Base-by-base conservation (phyloP, 2,113 vertebrate species). In the Esox niger region DNA sequence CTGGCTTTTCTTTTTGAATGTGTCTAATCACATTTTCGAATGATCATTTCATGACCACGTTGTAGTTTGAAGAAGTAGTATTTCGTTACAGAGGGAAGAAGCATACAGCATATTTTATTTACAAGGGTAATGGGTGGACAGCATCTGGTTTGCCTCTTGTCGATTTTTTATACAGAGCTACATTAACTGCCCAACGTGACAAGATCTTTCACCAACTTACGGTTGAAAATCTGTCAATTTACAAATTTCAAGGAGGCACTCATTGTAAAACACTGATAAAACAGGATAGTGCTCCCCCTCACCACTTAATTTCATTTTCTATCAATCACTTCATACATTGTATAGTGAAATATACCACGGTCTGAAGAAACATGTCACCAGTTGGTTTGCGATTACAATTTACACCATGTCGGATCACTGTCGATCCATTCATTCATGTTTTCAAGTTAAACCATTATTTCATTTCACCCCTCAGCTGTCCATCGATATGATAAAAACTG, bases 401-500 rank as follows among this genome's bases (percentile, higher is more conserved):
- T 62, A 74, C 4, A 30, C 61, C 17, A 27, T 55, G 62, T 70
- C 65, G 21, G 62, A 68, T 55, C 57, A 11, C 33, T 32, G 60
- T 43, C 17, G 35, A 26, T 20, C 25, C 38, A 7, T 32, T 13
- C 6, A 11, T 23, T 29, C 23, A 29, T 54, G 6, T 43, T 56
- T 59, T 67, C 25, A 26, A n/a, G 55, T 47, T 46, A 46, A 72
- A 74, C 66, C 64, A 6, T 52, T 63, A 62, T 68, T 73, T 46
- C 62, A 62, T 76, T 59, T 46, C 46, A 62, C 64, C 83, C 49
- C 68, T 67, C 57, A 62, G 71, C 21, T 52, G 15, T 77, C 64
- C 78, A 79, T 76, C 79, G 55, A 67, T 67, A 75, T 68, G 68
- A 73, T 68, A 77, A 73, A 81, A 75, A 82, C 87, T 88, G 85